Evolutionary conservation across 2,797 vertebrate genomes (phyloP).

Genomic region (Galago senegalensis): DNA sequence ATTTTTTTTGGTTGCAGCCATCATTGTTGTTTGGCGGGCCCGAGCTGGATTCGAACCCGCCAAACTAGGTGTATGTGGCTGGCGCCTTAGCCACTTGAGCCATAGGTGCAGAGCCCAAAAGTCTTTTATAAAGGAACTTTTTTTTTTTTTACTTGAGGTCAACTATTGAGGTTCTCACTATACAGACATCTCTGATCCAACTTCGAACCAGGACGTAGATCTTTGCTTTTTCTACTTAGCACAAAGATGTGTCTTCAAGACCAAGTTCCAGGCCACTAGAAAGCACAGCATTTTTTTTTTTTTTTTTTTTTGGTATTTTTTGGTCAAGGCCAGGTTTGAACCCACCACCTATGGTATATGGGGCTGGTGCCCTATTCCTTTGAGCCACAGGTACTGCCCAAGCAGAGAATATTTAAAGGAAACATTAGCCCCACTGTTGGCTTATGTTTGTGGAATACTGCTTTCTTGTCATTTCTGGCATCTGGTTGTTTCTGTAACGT

Average conservation of each 20-base stretch:
- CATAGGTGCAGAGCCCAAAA: no score
- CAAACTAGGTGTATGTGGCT: no score
- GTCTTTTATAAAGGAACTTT: background rate
- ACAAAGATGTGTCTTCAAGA: background rate
- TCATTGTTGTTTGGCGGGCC: no score
- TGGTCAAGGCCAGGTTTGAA: no score
- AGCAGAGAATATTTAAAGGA: background rate
- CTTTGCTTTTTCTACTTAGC: background rate
- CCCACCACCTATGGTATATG: no score
- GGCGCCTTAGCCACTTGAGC: no score
- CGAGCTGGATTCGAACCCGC: no score
- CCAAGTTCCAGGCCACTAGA: background rate
- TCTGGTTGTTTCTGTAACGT: slow-evolving; percentile 16
- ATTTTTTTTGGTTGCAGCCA: no score
- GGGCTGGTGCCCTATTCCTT: no score
- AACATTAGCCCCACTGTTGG: background rate
- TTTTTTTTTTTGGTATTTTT: no score
- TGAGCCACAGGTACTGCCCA: no score
- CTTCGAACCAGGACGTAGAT: background rate
- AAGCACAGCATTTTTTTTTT: background rate
- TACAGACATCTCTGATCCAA: background rate
- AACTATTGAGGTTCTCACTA: background rate
- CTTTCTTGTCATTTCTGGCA: slow-evolving; percentile 17
- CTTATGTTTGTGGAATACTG: background rate
- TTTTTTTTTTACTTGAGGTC: background rate